Conservation (phyloP, 1,140 invertebrate species). For the Ceratina australensis region DNA sequence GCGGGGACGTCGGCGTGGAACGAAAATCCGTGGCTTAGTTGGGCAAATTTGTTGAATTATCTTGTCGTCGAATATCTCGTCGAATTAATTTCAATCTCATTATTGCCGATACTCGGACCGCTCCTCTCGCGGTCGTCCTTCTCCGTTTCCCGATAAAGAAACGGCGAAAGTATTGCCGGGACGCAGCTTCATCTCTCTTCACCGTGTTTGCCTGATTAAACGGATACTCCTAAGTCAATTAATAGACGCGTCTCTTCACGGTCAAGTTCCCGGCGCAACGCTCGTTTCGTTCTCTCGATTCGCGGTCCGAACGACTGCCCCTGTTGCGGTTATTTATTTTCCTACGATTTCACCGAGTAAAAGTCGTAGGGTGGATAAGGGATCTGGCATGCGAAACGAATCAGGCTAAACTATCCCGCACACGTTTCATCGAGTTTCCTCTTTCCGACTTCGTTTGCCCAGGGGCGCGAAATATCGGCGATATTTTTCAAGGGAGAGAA, state of each 20-base stretch:
- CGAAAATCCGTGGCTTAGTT: slow-evolving; percentile 58
- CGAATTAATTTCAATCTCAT: slow-evolving; percentile 70
- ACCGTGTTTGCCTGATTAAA: slow-evolving; percentile 43
- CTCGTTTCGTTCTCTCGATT: slow-evolving; percentile 12
- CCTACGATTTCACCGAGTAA: too few relatives aligned
- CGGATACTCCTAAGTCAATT: slow-evolving; percentile 53
- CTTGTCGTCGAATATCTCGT: slow-evolving; percentile 60
- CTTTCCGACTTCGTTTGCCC: slow-evolving; percentile 10
- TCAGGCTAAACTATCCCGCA: slow-evolving; percentile 21
- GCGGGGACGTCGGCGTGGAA: slow-evolving; percentile 21
- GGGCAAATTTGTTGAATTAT: slow-evolving; percentile 64
- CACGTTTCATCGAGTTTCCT: slow-evolving; percentile 10
- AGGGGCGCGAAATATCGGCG: slow-evolving; percentile 41
- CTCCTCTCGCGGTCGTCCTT: slow-evolving; percentile 38
- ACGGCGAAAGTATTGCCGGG: slow-evolving; percentile 57
- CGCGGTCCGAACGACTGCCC: background rate
- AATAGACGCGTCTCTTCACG: slow-evolving; percentile 8
- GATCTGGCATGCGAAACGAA: slow-evolving; percentile 15
- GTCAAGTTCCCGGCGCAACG: background rate
- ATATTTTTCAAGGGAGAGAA: slow-evolving; percentile 61
- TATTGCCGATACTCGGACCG: slow-evolving; percentile 58
- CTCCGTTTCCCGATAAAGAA: slow-evolving; percentile 59
- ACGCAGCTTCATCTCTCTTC: slow-evolving; percentile 19
- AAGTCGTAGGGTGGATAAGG: too few relatives aligned
- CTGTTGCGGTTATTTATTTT: background rate